Conservation (phyloP, 2,113 vertebrate genomes). For the Urocitellus parryii region DNA sequence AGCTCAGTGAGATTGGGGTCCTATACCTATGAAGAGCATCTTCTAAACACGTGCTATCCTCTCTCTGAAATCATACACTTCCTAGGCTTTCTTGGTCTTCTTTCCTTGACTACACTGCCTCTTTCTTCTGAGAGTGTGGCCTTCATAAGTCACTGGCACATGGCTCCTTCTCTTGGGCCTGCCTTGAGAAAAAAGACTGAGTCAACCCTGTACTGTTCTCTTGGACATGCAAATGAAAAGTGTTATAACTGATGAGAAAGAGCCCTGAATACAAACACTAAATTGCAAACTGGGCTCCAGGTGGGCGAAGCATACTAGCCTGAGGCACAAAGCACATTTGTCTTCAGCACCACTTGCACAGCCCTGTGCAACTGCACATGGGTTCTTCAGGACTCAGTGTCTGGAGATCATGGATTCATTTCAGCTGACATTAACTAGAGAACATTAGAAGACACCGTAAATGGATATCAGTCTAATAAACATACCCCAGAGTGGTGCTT, state of each 20-base stretch:
- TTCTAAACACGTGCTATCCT: too few relatives aligned
- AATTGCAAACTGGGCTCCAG: background rate
- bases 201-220: background rate
- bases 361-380: background rate
- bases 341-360: background rate
- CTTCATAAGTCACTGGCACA: background rate
- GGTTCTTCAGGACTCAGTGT: background rate
- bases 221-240: too few relatives aligned
- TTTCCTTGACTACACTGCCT: too few relatives aligned
- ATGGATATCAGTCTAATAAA: too few relatives aligned
- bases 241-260: too few relatives aligned
- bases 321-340: background rate
- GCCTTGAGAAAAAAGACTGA: background rate
- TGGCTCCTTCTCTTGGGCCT: background rate
- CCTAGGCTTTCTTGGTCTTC: too few relatives aligned
- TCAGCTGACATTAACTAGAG: too few relatives aligned
- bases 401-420: background rate
- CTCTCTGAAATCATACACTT: too few relatives aligned
- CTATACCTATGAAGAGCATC: too few relatives aligned
- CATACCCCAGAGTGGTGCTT: too few relatives aligned
- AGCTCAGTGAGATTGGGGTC: fast-evolving
- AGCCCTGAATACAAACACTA: background rate
- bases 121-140: background rate
- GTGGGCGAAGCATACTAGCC: background rate
- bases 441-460: too few relatives aligned